These are phyloP conservation scores for Garra rufa DNA, from an alignment of 2,113 vertebrate genomes.

Conservation along the genomic window DNA sequence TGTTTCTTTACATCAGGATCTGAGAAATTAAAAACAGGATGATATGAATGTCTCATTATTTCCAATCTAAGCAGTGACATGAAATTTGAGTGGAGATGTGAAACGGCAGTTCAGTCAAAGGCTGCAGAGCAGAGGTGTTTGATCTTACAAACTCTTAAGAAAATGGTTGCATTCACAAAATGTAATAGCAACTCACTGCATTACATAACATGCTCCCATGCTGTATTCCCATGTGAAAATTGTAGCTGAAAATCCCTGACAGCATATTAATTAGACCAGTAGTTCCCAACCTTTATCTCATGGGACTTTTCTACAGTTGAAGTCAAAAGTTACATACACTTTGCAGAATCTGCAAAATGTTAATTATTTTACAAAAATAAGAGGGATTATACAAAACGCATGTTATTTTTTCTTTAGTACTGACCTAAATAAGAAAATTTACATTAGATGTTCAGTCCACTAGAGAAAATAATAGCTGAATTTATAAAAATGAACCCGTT, in stretches of 20 bases:
- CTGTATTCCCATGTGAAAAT: neutral
- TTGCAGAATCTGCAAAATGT: no score
- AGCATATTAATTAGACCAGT: neutral
- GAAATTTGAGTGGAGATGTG: neutral
- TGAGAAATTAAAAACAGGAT: constrained; percentile 57
- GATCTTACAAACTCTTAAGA: neutral
- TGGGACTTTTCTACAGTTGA: neutral
- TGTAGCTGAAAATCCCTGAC: neutral
- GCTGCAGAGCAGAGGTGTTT: neutral
- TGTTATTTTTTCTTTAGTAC: no score
- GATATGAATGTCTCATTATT: neutral
- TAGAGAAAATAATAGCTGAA: no score
- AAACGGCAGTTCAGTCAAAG: neutral
- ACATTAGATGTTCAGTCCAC: no score
- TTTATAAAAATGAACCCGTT: no score
- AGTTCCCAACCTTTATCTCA: neutral
- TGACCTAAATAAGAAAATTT: no score
- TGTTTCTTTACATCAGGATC: constrained; percentile 83
- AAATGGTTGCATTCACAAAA: neutral
- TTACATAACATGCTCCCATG: neutral
- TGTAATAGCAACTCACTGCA: neutral
- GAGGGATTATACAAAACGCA: no score
- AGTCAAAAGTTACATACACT: no score
- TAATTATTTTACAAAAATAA: no score
- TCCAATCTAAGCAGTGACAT: neutral